Base-by-base conservation (phyloP, 2,113 vertebrate species). In the Chaetorhynchus papuensis region DNA sequence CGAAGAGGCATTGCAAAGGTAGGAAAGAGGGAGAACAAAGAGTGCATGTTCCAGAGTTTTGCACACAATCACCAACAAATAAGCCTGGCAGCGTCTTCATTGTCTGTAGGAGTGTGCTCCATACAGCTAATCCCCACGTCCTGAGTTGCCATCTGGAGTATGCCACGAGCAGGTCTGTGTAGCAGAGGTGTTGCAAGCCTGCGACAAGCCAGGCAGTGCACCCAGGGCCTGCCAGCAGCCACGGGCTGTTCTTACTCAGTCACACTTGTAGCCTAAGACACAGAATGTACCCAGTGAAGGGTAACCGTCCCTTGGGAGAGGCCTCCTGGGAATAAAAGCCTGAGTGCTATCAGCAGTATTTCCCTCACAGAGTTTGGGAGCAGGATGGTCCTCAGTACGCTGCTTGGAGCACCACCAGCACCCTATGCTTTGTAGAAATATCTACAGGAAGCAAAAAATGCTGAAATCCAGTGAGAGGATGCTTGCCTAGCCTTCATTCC, bases 91-190 rank as follows among this genome's bases (percentile, higher is more conserved):
- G 90, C 6, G 0, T 27, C 68, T 72, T 88, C 56, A 1, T 27
- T 90, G 83, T 74, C 83, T 78, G 92, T 66, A 56, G 75, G 93
- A 90, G 77, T 50, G 77, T 35, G 56, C 60, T 71, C 83, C 74
- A 63, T 28, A 17, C 88, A 93, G 93, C 68, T 86, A 81, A 94
- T 92, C 90, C 88, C 56, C 3, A 18, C 5, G 26, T 90, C 90
- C 85, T 11, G 90, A 66, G 64, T 21, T 94, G 93, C 96, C 88
- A 92, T 96, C 90, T 96, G 92, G 74, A 91, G 60, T 15, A 16
- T 50, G 84, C 84, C 78, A 93, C 1, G 0, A 83, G 94, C 87
- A 65, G 89, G 31, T 41, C 78, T 89, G 66, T 41, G 63, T 7
- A 66, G 41, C 72, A 91, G 89, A 75, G 95, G 87, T 92, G 93